Percentiles rank a stretch among this genome's conserved stretches.
Evolutionary conservation across 2,888 invertebrate genomes (phyloP).

Genomic region (Chloroclysta siterata): DNA sequence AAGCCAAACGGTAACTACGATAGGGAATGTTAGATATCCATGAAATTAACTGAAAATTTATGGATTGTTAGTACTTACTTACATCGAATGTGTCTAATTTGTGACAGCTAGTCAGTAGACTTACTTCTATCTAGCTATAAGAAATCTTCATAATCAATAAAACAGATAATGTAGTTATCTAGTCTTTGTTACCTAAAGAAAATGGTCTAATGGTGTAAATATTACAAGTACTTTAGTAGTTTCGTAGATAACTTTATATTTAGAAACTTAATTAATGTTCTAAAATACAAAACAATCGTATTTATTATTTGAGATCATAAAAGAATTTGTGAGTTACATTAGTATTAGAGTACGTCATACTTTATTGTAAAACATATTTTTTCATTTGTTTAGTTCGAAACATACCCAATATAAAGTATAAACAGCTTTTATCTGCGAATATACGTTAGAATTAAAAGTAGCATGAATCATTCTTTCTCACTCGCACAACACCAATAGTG

Average conservation of each 20-base stretch:
- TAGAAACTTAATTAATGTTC: conserved; percentile 14
- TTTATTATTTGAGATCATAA: not conserved
- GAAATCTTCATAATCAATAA: conserved; percentile 37
- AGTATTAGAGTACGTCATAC: not conserved
- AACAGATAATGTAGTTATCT: conserved; percentile 46
- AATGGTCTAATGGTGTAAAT: conserved; percentile 56
- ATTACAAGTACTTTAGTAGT: conserved; percentile 34
- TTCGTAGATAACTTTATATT: conserved; percentile 20
- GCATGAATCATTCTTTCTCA: not conserved
- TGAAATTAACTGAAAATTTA: conserved; percentile 1
- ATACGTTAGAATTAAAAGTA: not conserved
- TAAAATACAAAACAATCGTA: conserved; percentile 14
- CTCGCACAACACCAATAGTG: not conserved
- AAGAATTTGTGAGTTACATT: too few species aligned
- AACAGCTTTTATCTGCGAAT: not conserved
- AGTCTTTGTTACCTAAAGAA: conserved; percentile 54
- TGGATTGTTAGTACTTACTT: conserved; percentile 14
- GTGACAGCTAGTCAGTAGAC: conserved; percentile 32
- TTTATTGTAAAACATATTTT: too few species aligned
- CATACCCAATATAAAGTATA: too few species aligned
- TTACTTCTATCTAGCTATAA: conserved; percentile 36
- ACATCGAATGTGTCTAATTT: conserved; percentile 39
- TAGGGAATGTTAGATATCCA: conserved; percentile 2
- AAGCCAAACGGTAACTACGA: conserved; percentile 1
- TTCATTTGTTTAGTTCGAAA: too few species aligned